Evolutionary conservation across 2,888 invertebrate genomes (phyloP).

Genomic region (Polietes domitor): DNA sequence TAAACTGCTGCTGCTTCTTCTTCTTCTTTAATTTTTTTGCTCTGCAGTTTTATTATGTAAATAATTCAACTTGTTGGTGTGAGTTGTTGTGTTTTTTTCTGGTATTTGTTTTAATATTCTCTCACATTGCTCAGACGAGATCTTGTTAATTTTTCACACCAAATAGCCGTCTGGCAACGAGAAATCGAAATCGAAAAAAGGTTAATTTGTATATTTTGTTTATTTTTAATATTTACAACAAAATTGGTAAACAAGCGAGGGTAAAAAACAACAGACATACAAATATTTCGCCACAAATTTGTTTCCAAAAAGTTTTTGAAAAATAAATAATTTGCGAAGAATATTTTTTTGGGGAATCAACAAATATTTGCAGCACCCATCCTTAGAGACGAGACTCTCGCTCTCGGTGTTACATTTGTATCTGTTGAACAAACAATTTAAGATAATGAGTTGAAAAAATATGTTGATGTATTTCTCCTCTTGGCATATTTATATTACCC

Average conservation of each 20-base stretch:
- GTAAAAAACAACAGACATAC: neutral
- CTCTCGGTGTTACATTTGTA: no score
- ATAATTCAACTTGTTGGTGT: no score
- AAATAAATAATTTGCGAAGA: neutral
- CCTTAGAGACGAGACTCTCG: no score
- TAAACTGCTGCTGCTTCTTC: neutral
- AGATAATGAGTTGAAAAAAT: no score
- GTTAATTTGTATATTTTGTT: neutral
- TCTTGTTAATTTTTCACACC: slow-evolving; percentile 3
- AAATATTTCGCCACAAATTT: neutral
- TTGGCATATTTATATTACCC: no score
- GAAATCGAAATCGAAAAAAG: neutral
- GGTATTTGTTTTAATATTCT: neutral
- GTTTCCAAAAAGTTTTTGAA: neutral
- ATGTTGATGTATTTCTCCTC: no score
- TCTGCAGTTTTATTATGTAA: neutral
- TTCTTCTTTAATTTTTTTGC: neutral
- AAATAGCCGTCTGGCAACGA: neutral
- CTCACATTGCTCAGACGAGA: neutral
- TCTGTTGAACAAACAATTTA: no score
- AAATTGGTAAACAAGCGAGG: neutral
- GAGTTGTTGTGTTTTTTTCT: neutral
- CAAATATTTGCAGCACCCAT: neutral
- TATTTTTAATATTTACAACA: slow-evolving; percentile 1
- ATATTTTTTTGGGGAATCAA: neutral